Conservation (phyloP, 92 coral and sea anemone genomes). For the Virgularia gustaviana region DNA sequence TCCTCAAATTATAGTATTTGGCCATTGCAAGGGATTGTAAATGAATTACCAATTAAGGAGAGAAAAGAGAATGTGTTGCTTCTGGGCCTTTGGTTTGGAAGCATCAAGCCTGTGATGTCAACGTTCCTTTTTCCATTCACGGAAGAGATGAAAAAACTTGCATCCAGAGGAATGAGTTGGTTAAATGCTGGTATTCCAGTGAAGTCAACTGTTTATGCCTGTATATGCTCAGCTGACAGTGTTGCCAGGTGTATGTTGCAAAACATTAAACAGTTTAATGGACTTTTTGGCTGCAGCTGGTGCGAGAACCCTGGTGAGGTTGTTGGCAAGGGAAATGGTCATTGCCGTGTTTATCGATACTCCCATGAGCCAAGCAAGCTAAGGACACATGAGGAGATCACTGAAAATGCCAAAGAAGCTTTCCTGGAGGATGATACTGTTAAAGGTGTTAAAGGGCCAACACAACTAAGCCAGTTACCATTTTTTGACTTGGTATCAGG, state of each 20-base stretch:
- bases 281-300: constrained; percentile 14
- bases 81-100: constrained; percentile 11
- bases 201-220: neutral
- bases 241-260: constrained; percentile 17
- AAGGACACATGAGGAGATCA: neutral
- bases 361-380: neutral
- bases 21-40: constrained; percentile 1
- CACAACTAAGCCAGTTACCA: neutral
- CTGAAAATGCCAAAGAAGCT: neutral
- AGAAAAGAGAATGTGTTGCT: constrained; percentile 5
- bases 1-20: constrained; percentile 12
- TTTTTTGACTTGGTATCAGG: neutral
- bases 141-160: constrained; percentile 12
- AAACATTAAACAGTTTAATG: constrained; percentile 4
- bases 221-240: constrained; percentile 8
- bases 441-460: neutral
- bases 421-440: neutral
- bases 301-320: constrained; percentile 2
- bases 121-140: constrained; percentile 7
- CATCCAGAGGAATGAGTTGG: neutral
- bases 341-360: neutral
- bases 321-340: neutral
- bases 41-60: neutral
- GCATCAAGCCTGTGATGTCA: neutral
- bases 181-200: neutral